Evolutionary conservation across 2,888 invertebrate genomes (phyloP).

Genomic region (Eupithecia inturbata): DNA sequence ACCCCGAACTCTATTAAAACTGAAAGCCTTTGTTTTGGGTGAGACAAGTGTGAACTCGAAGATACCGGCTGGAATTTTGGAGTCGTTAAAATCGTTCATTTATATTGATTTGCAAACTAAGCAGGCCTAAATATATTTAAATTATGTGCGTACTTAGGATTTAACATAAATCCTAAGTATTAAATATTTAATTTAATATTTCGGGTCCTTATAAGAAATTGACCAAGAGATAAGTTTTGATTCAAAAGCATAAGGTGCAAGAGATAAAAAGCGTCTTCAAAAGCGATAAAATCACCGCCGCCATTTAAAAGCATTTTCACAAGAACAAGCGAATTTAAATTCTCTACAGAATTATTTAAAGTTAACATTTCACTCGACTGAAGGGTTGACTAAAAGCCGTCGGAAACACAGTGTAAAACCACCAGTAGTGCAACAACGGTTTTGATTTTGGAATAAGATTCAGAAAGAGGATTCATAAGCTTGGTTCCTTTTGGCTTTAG

Average conservation of each 20-base stretch:
- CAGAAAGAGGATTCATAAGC: neutral
- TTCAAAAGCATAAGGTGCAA: no score
- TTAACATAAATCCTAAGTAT: no score
- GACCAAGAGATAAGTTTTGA: no score
- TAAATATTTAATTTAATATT: no score
- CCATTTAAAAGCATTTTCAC: conserved; percentile 23
- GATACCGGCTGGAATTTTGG: conserved; percentile 40
- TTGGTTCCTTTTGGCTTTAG: neutral
- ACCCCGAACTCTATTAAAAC: conserved; percentile 46
- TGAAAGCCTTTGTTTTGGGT: conserved; percentile 54
- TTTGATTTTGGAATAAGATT: neutral
- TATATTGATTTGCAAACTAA: neutral
- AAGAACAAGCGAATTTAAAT: conserved; percentile 27
- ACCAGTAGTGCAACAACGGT: conserved; percentile 14
- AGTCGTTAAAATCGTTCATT: neutral
- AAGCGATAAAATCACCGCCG: neutral
- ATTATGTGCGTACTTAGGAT: neutral
- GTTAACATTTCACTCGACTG: conserved; percentile 45
- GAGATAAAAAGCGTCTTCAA: neutral
- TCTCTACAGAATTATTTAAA: conserved; percentile 32
- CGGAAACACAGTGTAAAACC: conserved; percentile 40
- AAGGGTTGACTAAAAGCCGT: conserved; percentile 53
- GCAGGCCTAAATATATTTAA: neutral
- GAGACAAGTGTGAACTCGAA: conserved; percentile 42
- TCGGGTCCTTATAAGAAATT: no score